Conservation (phyloP, 1,140 invertebrate species). For the Lepidurus arcticus region DNA sequence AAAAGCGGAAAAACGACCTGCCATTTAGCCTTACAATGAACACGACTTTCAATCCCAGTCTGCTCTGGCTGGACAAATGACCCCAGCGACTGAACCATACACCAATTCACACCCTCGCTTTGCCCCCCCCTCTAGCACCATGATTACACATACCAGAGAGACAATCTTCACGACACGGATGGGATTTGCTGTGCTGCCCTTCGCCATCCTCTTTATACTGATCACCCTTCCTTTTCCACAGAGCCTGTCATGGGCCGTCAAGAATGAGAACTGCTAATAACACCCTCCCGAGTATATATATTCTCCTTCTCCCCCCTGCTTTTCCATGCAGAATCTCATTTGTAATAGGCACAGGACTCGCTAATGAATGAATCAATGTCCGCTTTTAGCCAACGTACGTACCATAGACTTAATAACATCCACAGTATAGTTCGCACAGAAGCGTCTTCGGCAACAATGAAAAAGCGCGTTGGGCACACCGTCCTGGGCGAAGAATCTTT, state of each 20-base stretch:
- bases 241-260: not conserved
- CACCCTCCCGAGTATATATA: not conserved
- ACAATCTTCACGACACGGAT: slow-evolving; percentile 19
- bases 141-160: slow-evolving; percentile 21
- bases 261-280: slow-evolving; percentile 7
- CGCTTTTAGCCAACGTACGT: not conserved
- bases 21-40: slow-evolving; percentile 22
- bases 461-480: not conserved
- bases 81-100: not conserved
- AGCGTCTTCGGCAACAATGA: not conserved
- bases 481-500: too few species aligned
- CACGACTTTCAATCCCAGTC: slow-evolving; percentile 14
- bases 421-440: not conserved
- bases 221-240: not conserved
- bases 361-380: not conserved
- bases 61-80: slow-evolving; percentile 4
- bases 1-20: slow-evolving; percentile 6
- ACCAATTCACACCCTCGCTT: slow-evolving; percentile 9
- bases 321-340: slow-evolving; percentile 16
- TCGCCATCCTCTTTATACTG: not conserved
- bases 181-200: slow-evolving; percentile 17
- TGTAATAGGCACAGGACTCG: not conserved
- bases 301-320: not conserved
- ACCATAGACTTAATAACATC: not conserved
- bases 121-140: not conserved